Evolutionary conservation across 1,140 invertebrate genomes (phyloP).

Genomic region (Tetraneura akinire): DNA sequence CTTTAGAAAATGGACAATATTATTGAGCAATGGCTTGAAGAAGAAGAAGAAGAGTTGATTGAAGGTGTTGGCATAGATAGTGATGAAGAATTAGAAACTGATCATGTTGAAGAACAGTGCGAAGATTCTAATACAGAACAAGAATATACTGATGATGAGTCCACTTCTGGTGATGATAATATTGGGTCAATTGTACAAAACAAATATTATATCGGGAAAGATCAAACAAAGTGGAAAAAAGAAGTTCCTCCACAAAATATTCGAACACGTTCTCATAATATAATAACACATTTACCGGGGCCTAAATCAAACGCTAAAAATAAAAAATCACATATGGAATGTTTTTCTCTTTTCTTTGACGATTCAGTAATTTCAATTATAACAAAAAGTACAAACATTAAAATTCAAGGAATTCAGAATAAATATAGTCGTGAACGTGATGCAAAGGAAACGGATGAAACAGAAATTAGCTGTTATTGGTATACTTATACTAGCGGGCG

Average conservation of each 20-base stretch:
- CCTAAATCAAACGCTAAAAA: neutral
- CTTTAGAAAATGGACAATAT: too few relatives aligned
- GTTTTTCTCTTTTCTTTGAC: slow-evolving; percentile 13
- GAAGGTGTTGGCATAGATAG: too few relatives aligned
- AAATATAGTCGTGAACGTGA: neutral
- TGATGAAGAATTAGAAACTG: too few relatives aligned
- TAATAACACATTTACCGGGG: slow-evolving; percentile 6
- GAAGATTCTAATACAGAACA: too few relatives aligned
- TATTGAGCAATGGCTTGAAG: too few relatives aligned
- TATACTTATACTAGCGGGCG: neutral
- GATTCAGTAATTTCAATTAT: slow-evolving; percentile 3
- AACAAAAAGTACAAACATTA: slow-evolving; percentile 5
- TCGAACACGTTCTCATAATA: slow-evolving; percentile 15
- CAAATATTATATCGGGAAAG: slow-evolving; percentile 18
- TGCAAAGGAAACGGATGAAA: slow-evolving; percentile 16
- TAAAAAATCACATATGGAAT: slow-evolving; percentile 17
- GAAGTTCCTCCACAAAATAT: neutral
- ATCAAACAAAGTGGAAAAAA: slow-evolving; percentile 34
- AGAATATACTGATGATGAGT: too few relatives aligned
- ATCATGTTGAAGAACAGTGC: too few relatives aligned
- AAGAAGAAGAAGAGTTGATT: too few relatives aligned
- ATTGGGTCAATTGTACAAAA: neutral
- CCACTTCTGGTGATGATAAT: too few relatives aligned
- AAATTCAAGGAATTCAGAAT: slow-evolving; percentile 8
- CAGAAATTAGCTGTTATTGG: neutral